phyloP scores from a whole-genome alignment of 2,113 vertebrate species.

The Psephotus haematonotus region DNA sequence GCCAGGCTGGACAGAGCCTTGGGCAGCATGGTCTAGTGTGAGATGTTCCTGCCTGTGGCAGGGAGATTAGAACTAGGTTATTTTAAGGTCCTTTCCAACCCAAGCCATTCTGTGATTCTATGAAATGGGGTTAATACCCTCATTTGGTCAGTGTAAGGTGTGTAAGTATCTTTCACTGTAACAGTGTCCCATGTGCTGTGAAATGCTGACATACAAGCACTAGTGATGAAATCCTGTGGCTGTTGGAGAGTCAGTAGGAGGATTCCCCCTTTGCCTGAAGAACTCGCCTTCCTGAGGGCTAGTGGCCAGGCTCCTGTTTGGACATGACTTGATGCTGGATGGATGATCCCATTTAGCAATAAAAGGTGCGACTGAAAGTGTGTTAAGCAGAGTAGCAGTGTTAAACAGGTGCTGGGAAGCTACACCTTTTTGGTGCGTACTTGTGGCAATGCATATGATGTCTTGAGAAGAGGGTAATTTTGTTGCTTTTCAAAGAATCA shows the following conservation, averaged over 20 bases:
- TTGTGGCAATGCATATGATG: background rate
- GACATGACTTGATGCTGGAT: background rate
- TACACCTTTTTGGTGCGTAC: background rate
- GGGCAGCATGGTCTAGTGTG: background rate
- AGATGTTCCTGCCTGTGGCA: background rate
- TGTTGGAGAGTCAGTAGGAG: background rate
- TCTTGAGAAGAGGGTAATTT: background rate
- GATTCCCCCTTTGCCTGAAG: background rate
- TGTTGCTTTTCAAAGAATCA: background rate
- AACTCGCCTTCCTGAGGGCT: background rate
- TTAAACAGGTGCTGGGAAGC: background rate
- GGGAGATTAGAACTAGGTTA: background rate
- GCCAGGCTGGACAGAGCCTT: background rate
- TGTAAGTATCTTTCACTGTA: background rate
- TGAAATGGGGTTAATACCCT: background rate
- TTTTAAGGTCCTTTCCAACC: background rate
- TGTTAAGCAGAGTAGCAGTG: accelerated
- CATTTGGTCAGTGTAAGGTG: background rate
- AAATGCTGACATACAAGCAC: background rate
- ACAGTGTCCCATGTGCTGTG: background rate
- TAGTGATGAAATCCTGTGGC: background rate
- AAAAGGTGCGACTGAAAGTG: background rate
- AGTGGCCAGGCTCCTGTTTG: background rate
- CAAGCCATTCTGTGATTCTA: background rate
- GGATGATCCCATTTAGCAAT: background rate